Base-by-base conservation (phyloP, 2,888 invertebrate genomes). In the Gortyna flavago region DNA sequence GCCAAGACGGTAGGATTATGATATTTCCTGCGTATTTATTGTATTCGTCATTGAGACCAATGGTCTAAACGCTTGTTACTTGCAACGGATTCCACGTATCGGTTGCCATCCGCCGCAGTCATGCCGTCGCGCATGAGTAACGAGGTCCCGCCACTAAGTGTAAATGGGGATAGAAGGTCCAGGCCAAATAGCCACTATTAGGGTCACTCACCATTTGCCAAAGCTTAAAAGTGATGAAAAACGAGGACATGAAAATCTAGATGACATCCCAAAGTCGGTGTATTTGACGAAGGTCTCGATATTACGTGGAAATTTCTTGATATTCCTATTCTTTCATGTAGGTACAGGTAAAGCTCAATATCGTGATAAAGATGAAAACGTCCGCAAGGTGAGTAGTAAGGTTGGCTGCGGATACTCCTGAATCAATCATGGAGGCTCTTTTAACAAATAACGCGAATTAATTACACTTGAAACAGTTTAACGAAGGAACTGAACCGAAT, bases 101-200 rank as follows among this genome's bases (percentile, higher is more conserved):
- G 88, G 95, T 94, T 93, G 91, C 94, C 94, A 95, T 94, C 94
- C 94, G 95, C 90, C 75, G 61, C 81, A 86, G 88, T 90, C 89
- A 89, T 87, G 83, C 87, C 90, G 93, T 91, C 92, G 91, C 92
- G 95, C 94, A 94, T 95, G 92, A 94, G 93, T 94, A 95, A 92
- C 91, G 88, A 91, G 89, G 89, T 89, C 86, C 87, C 85, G 68
- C 62, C 76, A 81, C 75, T 59, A 74, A 61, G 59, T 64, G 65
- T 72, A 79, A 61, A 79, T 70, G 72, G 67, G 79, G 78, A 76
- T 86, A 83, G 83, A 87, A 85, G 83, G 76, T 82, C 72, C 78
- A 75, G 71, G 75, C 81, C 84, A 81, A 81, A 59, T 71, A 68
- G 35, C 48, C 25, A 29, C 29, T 62, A 66, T 81, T 81, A 35